Percentiles rank a stretch among this genome's conserved stretches.
These are phyloP conservation scores for Nymphalis io DNA, from an alignment of 1,140 invertebrate species.

Conservation along the genomic window DNA sequence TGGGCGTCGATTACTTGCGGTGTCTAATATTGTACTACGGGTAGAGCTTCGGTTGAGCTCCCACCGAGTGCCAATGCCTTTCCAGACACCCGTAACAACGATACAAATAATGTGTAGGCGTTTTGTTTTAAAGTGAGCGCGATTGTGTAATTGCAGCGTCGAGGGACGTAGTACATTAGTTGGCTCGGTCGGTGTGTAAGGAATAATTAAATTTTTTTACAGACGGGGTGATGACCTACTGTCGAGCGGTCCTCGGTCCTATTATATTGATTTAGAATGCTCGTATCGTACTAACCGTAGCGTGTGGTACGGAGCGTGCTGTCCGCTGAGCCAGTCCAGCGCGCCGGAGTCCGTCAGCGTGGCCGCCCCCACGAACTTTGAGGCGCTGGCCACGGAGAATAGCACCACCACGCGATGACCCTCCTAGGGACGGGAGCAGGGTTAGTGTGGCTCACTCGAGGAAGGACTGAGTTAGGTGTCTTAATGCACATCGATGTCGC, in stretches of 20 bases:
- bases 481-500: no score
- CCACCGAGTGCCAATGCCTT: no score
- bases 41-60: not conserved
- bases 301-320: constrained; percentile 56
- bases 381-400: constrained; percentile 55
- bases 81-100: no score
- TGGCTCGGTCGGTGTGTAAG: not conserved
- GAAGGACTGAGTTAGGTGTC: not conserved
- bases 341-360: constrained; percentile 40
- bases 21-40: constrained; percentile 10
- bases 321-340: constrained; percentile 52
- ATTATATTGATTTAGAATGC: not conserved
- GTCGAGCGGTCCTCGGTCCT: no score
- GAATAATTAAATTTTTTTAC: no score
- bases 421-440: constrained; percentile 43
- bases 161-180: no score
- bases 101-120: no score
- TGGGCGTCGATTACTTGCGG: not conserved
- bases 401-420: constrained; percentile 61
- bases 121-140: no score
- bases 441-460: not conserved
- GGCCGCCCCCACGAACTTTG: constrained; percentile 60
- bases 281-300: constrained; percentile 42
- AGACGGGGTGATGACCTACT: no score
- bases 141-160: no score